Conservation (phyloP, 2,797 vertebrate genomes). For the Rousettus madagascariensis region DNA sequence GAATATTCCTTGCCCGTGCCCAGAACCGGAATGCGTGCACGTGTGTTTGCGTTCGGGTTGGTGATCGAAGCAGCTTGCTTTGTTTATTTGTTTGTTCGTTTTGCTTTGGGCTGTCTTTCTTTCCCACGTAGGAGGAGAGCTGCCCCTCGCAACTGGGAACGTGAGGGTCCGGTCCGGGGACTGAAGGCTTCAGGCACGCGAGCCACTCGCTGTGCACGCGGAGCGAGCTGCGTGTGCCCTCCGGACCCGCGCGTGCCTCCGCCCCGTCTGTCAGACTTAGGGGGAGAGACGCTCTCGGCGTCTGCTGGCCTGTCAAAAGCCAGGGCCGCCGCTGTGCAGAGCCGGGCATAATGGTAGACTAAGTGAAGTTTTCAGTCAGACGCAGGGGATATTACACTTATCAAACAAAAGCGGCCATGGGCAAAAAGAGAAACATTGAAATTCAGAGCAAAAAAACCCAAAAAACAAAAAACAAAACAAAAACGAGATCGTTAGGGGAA, state of each 20-base stretch:
- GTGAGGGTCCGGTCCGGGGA: rapidly evolving
- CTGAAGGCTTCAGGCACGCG: background rate
- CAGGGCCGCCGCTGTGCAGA: background rate
- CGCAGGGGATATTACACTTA: background rate
- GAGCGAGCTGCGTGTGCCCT: background rate
- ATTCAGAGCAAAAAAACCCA: background rate
- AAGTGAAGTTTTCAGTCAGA: background rate
- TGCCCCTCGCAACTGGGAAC: background rate
- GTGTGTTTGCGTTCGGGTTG: background rate
- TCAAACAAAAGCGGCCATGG: background rate
- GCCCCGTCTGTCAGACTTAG: no score
- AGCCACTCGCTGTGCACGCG: background rate
- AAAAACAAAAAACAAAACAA: background rate
- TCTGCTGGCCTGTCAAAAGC: background rate
- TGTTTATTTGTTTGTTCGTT: background rate
- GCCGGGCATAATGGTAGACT: background rate
- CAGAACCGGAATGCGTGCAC: background rate
- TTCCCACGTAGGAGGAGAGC: background rate
- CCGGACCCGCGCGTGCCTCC: background rate
- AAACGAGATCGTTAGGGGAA: background rate
- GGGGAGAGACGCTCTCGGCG: background rate
- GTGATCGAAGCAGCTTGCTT: background rate
- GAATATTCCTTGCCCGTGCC: background rate
- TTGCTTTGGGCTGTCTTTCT: background rate
- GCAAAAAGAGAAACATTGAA: background rate